These are phyloP conservation scores for Hylaea fasciaria DNA, from an alignment of 2,888 invertebrate genomes.

Conservation along the genomic window DNA sequence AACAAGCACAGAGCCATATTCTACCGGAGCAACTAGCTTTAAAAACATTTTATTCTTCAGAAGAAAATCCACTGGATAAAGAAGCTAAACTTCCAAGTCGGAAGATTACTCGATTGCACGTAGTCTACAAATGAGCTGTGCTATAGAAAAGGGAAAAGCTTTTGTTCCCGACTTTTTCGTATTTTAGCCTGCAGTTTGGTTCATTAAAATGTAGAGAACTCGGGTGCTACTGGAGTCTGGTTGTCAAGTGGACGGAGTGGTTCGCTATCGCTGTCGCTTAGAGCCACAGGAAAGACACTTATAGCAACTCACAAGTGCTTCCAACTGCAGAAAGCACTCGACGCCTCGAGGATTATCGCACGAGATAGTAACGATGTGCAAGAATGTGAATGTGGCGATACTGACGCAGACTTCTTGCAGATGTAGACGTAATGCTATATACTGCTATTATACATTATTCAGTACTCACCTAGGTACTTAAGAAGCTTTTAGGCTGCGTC, in stretches of 20 bases:
- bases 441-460: neutral
- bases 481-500: neutral
- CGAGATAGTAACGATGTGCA: conserved; percentile 49
- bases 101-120: conserved; percentile 26
- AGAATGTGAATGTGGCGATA: conserved; percentile 46
- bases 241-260: conserved; percentile 42
- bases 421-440: conserved; percentile 4
- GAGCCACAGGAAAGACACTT: conserved; percentile 50
- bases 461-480: neutral
- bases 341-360: conserved; percentile 53
- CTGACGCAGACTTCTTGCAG: conserved; percentile 24
- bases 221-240: conserved; percentile 21
- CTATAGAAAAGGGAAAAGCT: conserved; percentile 24
- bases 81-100: conserved; percentile 22
- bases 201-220: conserved; percentile 35
- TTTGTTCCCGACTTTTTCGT: conserved; percentile 30
- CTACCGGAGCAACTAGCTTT: conserved; percentile 1
- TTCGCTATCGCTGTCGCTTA: conserved; percentile 53
- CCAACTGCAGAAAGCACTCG: conserved; percentile 43
- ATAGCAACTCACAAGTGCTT: conserved; percentile 47
- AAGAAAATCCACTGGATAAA: conserved; percentile 20
- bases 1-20: conserved; percentile 22
- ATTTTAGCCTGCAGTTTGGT: conserved; percentile 18
- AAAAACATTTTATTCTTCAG: conserved; percentile 15
- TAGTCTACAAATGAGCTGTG: conserved; percentile 37